Evolutionary conservation across 2,113 vertebrate genomes (phyloP).

Genomic region (Amia ocellicauda): DNA sequence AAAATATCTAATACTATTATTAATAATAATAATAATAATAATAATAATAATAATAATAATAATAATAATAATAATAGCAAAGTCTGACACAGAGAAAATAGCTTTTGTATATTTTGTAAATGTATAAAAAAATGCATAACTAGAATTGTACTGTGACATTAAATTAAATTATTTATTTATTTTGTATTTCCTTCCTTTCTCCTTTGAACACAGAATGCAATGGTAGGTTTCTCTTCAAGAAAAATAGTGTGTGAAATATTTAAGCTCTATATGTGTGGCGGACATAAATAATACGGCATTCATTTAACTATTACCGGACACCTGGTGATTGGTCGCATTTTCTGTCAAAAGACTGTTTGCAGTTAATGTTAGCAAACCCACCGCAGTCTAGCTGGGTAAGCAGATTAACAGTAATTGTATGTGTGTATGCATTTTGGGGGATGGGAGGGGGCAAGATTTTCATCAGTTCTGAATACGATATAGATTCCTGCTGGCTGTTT

Average conservation of each 20-base stretch:
- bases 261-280: conserved; percentile 80
- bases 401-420: conserved; percentile 93
- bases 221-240: conserved; percentile 33
- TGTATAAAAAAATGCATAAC: background rate
- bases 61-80: conserved; percentile 26
- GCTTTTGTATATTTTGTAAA: conserved; percentile 31
- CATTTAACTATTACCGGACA: conserved; percentile 86
- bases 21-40: no score
- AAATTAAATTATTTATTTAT: no score
- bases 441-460: conserved; percentile 79
- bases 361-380: conserved; percentile 87
- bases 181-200: conserved; percentile 26
- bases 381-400: conserved; percentile 81
- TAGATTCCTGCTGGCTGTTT: conserved; percentile 87
- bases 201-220: conserved; percentile 36
- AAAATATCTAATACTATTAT: no score
- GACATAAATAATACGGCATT: conserved; percentile 78
- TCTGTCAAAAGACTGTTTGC: conserved; percentile 89
- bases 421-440: conserved; percentile 86
- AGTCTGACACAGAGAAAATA: conserved; percentile 26
- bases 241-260: conserved; percentile 69
- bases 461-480: conserved; percentile 87
- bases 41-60: conserved; percentile 18
- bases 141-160: background rate
- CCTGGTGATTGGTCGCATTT: conserved; percentile 82